Percentiles rank a stretch among this genome's conserved stretches.
Evolutionary conservation across 2,113 vertebrate species (phyloP).

Genomic region (Mohoua ochrocephala): DNA sequence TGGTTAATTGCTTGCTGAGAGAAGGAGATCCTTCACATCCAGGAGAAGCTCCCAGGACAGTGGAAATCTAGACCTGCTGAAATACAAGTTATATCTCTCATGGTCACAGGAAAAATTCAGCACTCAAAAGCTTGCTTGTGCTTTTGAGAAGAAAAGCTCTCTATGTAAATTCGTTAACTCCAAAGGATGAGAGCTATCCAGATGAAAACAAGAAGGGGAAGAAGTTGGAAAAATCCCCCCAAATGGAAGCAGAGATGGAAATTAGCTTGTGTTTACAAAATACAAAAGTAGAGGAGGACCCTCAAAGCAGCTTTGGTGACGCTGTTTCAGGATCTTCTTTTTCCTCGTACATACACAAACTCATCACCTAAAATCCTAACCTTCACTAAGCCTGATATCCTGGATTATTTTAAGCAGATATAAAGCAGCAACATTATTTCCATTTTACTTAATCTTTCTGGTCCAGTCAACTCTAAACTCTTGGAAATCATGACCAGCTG

Average conservation of each 20-base stretch:
- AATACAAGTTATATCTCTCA: neutral
- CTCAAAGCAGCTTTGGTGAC: neutral
- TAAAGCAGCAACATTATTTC: neutral
- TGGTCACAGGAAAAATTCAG: neutral
- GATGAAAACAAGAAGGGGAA: neutral
- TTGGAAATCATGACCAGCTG: neutral
- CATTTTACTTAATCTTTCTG: neutral
- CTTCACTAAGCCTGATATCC: neutral
- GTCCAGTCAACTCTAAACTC: neutral
- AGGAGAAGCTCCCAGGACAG: neutral
- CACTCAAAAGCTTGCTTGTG: neutral
- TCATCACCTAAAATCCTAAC: neutral
- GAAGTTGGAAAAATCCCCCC: accelerated
- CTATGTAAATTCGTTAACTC: neutral
- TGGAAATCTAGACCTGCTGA: neutral
- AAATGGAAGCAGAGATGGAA: neutral
- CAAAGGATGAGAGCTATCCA: neutral
- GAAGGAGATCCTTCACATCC: neutral
- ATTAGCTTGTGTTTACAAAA: neutral
- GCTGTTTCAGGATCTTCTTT: neutral
- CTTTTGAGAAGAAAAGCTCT: neutral
- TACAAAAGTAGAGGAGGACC: neutral
- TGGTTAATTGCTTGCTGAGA: neutral
- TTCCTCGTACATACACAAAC: neutral
- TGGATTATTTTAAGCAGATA: neutral